Percentiles rank a stretch among this genome's conserved stretches.
These are phyloP conservation scores for Cettia cetti DNA, from an alignment of 2,113 vertebrate genomes.

Conservation along the genomic window DNA sequence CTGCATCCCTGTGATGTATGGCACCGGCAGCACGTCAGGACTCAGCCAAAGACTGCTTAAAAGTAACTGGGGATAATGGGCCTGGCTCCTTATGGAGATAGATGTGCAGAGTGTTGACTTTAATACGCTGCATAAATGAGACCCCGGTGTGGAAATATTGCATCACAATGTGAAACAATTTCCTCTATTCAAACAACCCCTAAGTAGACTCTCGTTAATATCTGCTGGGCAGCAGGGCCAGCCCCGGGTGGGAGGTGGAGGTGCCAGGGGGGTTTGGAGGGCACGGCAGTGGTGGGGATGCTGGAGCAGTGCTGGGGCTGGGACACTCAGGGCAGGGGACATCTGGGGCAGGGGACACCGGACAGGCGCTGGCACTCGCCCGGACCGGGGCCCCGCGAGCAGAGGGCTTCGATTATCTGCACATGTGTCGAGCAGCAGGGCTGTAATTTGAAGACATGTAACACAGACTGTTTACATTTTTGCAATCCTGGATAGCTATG, in stretches of 20 bases:
- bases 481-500: constrained; percentile 35
- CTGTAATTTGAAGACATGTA: constrained; percentile 56
- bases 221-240: not conserved
- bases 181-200: constrained; percentile 55
- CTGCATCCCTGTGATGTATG: constrained; percentile 58
- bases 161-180: constrained; percentile 64
- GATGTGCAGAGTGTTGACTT: constrained; percentile 60
- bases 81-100: constrained; percentile 61
- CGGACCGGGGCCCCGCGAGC: not conserved
- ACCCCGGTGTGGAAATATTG: constrained; percentile 61
- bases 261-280: not conserved
- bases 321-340: not conserved
- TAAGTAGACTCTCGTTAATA: constrained; percentile 28
- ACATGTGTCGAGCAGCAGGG: constrained; percentile 49
- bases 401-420: constrained; percentile 24
- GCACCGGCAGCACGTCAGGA: constrained; percentile 48
- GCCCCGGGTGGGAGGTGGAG: not conserved
- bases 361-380: accelerated
- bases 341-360: accelerated
- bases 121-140: constrained; percentile 66
- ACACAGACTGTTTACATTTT: constrained; percentile 57
- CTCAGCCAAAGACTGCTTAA: constrained; percentile 59
- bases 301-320: not conserved
- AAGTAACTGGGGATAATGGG: constrained; percentile 66
- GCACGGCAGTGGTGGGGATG: accelerated